Evolutionary conservation across 2,888 invertebrate genomes (phyloP), one percentile per base, ranked within the genome.

Genomic region (Eristalis arbustorum): DNA sequence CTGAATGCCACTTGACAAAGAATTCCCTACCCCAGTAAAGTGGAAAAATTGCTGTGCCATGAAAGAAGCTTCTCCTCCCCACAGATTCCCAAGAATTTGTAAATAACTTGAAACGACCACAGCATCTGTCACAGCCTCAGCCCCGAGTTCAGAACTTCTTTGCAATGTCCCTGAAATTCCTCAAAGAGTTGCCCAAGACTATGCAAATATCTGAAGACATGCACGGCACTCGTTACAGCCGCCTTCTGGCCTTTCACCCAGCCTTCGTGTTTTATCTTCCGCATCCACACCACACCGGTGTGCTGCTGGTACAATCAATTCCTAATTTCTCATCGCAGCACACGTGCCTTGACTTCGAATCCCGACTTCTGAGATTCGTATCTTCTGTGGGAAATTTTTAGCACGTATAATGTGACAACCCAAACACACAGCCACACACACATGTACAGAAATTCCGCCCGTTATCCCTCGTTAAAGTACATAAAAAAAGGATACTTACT

Each of bases 401-500:
- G 74, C 85, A 85, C 85, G 82, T 82, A 85, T 82, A 64, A 71
- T 66, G 49, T 25, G 71, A 78, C 69, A 69, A 73, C 67, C 61
- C 11, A 68, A 68, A 62, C 77, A 57, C 8, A 57, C 59, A 22
- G 11, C 14, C 13, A 14, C 59, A 8, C 13, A 13, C 14, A 22
- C 59, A 11, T 4, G 13, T 5, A 28, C 25, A 1, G 13, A 13
- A 31, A 31, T 31, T 31, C 14, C 37, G 13, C 37, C 37, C 37
- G 23, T 28, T 28, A 23, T 25, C 13, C 25, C 31, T 14, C 5
- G 18, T 14, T 2, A n/a, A 61, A 61, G 23, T 25, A 28, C 5
- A n/a, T 37, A 22, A 72, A 18, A n/a, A 42, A 73, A 81, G 40
- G 10, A 13, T 81, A 85, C 85, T 85, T 69, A 85, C 85, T 85